phyloP scores from a whole-genome alignment of 1,140 invertebrate genomes.

The Bilobella aurantiaca region DNA sequence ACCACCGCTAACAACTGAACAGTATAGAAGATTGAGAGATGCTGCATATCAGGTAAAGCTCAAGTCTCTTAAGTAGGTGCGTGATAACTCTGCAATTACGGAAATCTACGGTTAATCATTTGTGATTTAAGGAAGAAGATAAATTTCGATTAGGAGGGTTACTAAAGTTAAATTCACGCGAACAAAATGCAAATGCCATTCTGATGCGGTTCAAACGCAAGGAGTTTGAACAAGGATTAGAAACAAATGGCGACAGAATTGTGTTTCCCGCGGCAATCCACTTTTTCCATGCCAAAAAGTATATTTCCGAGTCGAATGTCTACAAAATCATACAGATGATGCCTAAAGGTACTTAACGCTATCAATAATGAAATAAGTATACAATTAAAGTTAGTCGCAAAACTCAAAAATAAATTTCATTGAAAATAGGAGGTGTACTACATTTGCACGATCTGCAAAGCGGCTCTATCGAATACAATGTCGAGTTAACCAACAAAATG shows the following conservation, averaged over 20 bases:
- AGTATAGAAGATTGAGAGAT: background rate
- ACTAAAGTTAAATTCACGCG: background rate
- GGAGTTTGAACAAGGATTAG: conserved; percentile 49
- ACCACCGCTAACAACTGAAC: background rate
- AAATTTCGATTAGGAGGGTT: background rate
- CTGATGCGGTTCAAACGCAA: conserved; percentile 47
- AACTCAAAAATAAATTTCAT: too few relatives aligned
- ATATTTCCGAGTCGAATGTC: conserved; percentile 54
- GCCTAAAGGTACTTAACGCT: conserved; percentile 39
- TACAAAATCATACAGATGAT: conserved; percentile 55
- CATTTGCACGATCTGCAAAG: conserved; percentile 61
- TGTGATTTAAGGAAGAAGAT: conserved; percentile 7
- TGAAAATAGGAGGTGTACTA: conserved; percentile 55
- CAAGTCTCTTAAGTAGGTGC: too few relatives aligned
- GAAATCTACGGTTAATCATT: too few relatives aligned
- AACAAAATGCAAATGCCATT: conserved; percentile 47
- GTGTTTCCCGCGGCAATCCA: conserved; percentile 52
- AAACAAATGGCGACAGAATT: conserved; percentile 46
- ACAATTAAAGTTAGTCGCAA: too few relatives aligned
- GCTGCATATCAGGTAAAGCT: too few relatives aligned
- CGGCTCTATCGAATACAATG: conserved; percentile 50
- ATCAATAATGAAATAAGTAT: too few relatives aligned
- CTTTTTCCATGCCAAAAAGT: conserved; percentile 52
- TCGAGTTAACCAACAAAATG: conserved; percentile 41
- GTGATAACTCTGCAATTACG: too few relatives aligned